Conservation (phyloP, 2,113 vertebrate genomes). For the Bufo gargarizans region DNA sequence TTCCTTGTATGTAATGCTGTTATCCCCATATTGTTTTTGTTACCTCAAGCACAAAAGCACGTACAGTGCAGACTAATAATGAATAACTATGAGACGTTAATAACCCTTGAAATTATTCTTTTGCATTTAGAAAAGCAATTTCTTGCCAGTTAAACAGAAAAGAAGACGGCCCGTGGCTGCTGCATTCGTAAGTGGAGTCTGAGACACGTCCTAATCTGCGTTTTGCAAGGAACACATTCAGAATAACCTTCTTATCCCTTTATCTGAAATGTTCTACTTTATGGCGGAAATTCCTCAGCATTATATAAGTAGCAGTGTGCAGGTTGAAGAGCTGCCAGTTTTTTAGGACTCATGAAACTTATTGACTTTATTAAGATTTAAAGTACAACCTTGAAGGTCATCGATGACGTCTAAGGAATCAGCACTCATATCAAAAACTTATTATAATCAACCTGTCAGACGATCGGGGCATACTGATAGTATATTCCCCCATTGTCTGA, state of each 20-base stretch:
- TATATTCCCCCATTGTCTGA: too few relatives aligned
- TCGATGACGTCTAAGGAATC: background rate
- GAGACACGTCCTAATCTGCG: slow-evolving; percentile 34
- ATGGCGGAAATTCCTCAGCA: slow-evolving; percentile 15
- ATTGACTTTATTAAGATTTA: background rate
- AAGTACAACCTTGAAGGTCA: background rate
- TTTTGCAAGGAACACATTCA: background rate
- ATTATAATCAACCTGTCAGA: too few relatives aligned
- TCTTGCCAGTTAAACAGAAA: slow-evolving; percentile 43
- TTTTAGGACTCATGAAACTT: background rate
- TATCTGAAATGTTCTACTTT: slow-evolving; percentile 29
- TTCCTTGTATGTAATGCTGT: background rate
- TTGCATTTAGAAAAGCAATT: slow-evolving; percentile 47
- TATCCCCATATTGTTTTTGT: slow-evolving; percentile 22
- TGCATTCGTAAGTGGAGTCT: slow-evolving; percentile 20
- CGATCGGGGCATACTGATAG: too few relatives aligned
- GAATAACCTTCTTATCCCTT: slow-evolving; percentile 31
- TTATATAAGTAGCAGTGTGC: slow-evolving; percentile 2
- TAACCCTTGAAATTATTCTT: slow-evolving; percentile 50
- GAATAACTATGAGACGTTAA: slow-evolving; percentile 32
- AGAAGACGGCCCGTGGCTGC: slow-evolving; percentile 33
- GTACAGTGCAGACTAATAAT: slow-evolving; percentile 18
- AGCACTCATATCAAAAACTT: background rate
- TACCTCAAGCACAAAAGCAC: slow-evolving; percentile 24
- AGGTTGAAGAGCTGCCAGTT: background rate